Conservation (phyloP, 2,113 vertebrate species). For the Carassius carassius region DNA sequence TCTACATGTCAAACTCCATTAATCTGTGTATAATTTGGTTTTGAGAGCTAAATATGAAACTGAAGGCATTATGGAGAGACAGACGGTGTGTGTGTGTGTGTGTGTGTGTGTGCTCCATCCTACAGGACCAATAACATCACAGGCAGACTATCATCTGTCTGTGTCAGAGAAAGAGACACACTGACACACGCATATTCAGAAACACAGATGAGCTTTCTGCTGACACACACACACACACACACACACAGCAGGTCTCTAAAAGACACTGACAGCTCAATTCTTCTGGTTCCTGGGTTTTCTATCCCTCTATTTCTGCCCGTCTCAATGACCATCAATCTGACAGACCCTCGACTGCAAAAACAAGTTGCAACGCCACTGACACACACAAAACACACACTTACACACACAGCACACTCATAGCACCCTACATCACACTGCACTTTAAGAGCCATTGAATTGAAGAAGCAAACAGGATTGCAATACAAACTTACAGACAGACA, state of each 20-base stretch:
- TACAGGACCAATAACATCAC: constrained; percentile 63
- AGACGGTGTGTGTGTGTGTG: neutral
- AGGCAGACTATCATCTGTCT: constrained; percentile 70
- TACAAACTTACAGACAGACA: neutral
- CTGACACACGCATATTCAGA: neutral
- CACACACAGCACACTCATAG: neutral
- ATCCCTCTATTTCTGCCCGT: constrained; percentile 27
- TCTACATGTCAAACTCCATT: neutral
- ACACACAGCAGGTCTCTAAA: neutral
- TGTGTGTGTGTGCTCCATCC: neutral
- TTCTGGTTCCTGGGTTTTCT: constrained; percentile 23
- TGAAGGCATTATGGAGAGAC: neutral
- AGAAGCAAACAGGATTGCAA: neutral
- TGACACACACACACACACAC: neutral
- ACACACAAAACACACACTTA: neutral
- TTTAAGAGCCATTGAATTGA: neutral
- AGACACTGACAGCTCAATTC: constrained; percentile 13
- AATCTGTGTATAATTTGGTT: neutral
- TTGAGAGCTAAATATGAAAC: neutral
- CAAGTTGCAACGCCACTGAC: constrained; percentile 3
- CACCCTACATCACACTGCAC: neutral
- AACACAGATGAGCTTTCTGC: neutral
- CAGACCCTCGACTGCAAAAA: constrained; percentile 15
- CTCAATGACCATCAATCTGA: constrained; percentile 6
- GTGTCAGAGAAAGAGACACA: constrained; percentile 61